Percentiles rank a stretch among this genome's conserved stretches.
Evolutionary conservation across 2,797 vertebrate species (phyloP).

Genomic region (Muscicapa striata): DNA sequence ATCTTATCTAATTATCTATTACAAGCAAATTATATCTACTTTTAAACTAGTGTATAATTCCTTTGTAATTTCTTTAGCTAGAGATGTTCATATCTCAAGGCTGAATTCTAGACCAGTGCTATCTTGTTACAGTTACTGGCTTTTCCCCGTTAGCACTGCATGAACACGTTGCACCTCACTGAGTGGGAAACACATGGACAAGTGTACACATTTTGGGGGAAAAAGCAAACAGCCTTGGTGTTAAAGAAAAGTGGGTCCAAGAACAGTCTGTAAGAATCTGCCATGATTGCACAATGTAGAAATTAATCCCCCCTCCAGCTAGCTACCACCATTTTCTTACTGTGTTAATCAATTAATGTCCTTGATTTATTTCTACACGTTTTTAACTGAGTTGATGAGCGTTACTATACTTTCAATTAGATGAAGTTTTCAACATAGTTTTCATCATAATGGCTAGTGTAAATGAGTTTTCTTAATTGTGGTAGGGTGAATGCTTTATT

Average conservation of each 20-base stretch:
- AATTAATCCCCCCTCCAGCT: neutral
- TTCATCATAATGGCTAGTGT: neutral
- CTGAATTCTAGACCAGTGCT: neutral
- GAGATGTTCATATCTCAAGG: neutral
- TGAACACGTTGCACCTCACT: neutral
- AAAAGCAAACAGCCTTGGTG: neutral
- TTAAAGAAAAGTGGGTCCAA: neutral
- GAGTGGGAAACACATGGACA: neutral
- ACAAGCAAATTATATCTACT: neutral
- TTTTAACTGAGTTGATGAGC: neutral
- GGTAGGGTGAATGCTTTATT: neutral
- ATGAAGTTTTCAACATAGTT: constrained; percentile 26
- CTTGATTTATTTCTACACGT: constrained; percentile 1
- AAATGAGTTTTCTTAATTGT: constrained; percentile 47
- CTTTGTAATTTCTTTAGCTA: neutral
- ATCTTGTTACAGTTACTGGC: neutral
- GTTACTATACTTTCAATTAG: neutral
- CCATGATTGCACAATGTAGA: neutral
- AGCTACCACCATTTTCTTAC: neutral
- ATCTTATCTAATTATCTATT: neutral
- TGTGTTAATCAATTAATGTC: constrained; percentile 12
- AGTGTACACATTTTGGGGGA: neutral
- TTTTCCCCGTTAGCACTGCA: neutral
- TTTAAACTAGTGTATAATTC: neutral
- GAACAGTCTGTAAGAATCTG: neutral